phyloP scores from a whole-genome alignment of 2,888 invertebrate genomes.

The Eustalomyia histrio region DNA sequence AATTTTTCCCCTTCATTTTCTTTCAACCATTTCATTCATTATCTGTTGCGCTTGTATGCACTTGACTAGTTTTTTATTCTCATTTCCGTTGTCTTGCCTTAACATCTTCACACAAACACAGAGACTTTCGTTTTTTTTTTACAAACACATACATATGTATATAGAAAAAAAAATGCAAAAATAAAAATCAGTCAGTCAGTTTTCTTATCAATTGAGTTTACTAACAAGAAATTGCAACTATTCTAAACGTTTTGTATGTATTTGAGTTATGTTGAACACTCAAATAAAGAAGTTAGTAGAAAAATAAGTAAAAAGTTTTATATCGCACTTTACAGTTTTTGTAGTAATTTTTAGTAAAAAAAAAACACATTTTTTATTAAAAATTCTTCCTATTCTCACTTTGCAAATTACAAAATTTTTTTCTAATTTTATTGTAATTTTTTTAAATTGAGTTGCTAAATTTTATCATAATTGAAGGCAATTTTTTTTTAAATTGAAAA shows the following conservation, averaged over 20 bases:
- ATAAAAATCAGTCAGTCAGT: slow-evolving; percentile 22
- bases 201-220: slow-evolving; percentile 56
- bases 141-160: not conserved
- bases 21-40: slow-evolving; percentile 32
- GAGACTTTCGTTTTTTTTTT: not conserved
- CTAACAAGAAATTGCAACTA: slow-evolving; percentile 33
- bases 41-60: slow-evolving; percentile 56
- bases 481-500: no score
- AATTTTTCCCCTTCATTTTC: slow-evolving; percentile 11
- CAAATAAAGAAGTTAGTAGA: no score
- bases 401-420: no score
- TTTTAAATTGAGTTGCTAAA: no score
- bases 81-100: slow-evolving; percentile 50
- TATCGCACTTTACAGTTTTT: no score
- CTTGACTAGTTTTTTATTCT: slow-evolving; percentile 47
- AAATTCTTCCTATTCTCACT: no score
- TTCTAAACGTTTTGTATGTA: not conserved
- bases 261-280: no score
- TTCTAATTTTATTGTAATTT: no score
- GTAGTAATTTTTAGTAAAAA: no score
- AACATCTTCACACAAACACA: slow-evolving; percentile 17
- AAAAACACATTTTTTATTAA: no score
- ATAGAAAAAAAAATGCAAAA: not conserved
- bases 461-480: no score
- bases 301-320: no score